A percentile compares a stretch with the other conserved stretches of the same genome.
Conservation (phyloP, 2,888 invertebrate genomes). For the Meandrusa payeni region DNA sequence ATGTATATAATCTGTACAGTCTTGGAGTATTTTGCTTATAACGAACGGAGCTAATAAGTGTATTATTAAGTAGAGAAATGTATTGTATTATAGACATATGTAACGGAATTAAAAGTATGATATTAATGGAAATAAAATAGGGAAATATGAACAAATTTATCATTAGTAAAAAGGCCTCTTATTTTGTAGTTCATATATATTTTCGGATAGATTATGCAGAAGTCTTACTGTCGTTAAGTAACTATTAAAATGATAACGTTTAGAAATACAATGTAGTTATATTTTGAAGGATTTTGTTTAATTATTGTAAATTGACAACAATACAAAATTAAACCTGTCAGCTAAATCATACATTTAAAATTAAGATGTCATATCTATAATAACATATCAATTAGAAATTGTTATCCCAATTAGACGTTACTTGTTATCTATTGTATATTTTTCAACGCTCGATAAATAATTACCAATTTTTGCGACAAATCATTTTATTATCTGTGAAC, state of each 20-base stretch:
- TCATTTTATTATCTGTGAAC: no score
- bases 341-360: slow-evolving; percentile 6
- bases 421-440: slow-evolving; percentile 7
- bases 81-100: slow-evolving; percentile 28
- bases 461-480: no score
- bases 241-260: slow-evolving; percentile 26
- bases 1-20: slow-evolving; percentile 58
- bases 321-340: slow-evolving; percentile 9
- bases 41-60: slow-evolving; percentile 48
- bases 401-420: not conserved
- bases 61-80: slow-evolving; percentile 39
- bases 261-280: slow-evolving; percentile 30
- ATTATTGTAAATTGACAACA: not conserved
- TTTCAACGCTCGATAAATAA: no score
- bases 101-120: slow-evolving; percentile 1
- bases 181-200: slow-evolving; percentile 52
- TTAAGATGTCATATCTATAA: slow-evolving; percentile 13
- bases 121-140: slow-evolving; percentile 24
- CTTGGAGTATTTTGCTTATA: slow-evolving; percentile 53
- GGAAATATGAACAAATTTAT: slow-evolving; percentile 30
- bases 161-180: slow-evolving; percentile 47
- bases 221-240: slow-evolving; percentile 36
- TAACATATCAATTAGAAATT: slow-evolving; percentile 23
- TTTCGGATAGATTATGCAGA: slow-evolving; percentile 68
- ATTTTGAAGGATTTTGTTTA: slow-evolving; percentile 14